A percentile compares a stretch with the other conserved stretches of the same genome.
Evolutionary conservation across 2,888 invertebrate species (phyloP).

Genomic region (Trichogramma evanescens): DNA sequence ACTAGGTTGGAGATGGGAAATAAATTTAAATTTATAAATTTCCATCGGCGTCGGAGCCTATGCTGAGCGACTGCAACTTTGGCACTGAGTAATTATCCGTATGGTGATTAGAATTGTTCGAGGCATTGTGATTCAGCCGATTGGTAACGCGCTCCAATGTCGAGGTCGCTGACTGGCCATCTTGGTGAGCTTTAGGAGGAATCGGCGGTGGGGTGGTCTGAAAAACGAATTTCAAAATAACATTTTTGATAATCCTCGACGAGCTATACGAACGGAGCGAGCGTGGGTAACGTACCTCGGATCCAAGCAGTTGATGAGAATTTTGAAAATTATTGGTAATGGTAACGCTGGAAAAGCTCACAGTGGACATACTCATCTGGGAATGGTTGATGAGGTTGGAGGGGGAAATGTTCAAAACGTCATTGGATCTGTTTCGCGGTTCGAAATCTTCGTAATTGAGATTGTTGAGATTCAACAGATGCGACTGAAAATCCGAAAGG

Average conservation of each 20-base stretch:
- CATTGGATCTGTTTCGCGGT: slow-evolving; percentile 43
- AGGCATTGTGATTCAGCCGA: slow-evolving; percentile 23
- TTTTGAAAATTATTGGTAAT: slow-evolving; percentile 37
- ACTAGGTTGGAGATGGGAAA: slow-evolving; percentile 28
- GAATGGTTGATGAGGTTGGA: slow-evolving; percentile 38
- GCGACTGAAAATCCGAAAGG: slow-evolving; percentile 43
- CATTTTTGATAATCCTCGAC: background rate
- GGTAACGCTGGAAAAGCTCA: slow-evolving; percentile 35
- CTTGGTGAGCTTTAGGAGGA: slow-evolving; percentile 44
- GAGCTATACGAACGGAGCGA: no score
- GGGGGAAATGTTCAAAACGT: slow-evolving; percentile 44
- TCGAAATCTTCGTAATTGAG: slow-evolving; percentile 48
- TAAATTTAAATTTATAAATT: slow-evolving; percentile 35
- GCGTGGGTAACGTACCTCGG: slow-evolving; percentile 32
- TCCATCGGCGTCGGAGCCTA: slow-evolving; percentile 42
- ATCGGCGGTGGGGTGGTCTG: slow-evolving; percentile 44
- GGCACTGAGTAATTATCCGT: slow-evolving; percentile 47
- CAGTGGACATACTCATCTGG: slow-evolving; percentile 37
- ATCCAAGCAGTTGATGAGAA: slow-evolving; percentile 34
- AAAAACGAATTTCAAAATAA: slow-evolving; percentile 17
- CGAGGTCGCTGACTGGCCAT: slow-evolving; percentile 42
- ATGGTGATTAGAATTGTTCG: slow-evolving; percentile 30
- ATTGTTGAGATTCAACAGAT: slow-evolving; percentile 44
- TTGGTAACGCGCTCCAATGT: slow-evolving; percentile 38
- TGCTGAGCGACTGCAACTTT: slow-evolving; percentile 39